These are phyloP conservation scores for Micrasema longulum DNA, from an alignment of 1,140 invertebrate genomes.

Conservation along the genomic window DNA sequence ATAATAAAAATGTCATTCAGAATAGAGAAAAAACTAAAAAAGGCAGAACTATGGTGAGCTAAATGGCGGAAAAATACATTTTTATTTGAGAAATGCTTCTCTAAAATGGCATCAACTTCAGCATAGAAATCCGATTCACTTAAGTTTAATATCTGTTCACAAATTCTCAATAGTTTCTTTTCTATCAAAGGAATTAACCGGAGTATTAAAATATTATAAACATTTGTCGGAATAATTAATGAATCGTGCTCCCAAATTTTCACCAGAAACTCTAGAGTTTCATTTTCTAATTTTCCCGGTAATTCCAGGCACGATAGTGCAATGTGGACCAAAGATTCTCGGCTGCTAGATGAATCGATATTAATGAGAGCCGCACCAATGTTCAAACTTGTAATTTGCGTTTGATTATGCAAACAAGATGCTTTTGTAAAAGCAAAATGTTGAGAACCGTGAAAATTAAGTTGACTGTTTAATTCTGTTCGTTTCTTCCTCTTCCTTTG, in stretches of 20 bases:
- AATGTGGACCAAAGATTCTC: not conserved
- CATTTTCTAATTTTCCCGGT: slow-evolving; percentile 2
- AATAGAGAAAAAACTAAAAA: slow-evolving; percentile 14
- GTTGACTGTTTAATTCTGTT: not conserved
- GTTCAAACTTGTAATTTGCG: not conserved
- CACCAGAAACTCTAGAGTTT: slow-evolving; percentile 16
- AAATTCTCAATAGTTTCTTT: slow-evolving; percentile 13
- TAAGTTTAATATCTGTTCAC: not conserved
- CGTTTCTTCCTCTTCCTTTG: not conserved
- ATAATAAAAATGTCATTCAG: slow-evolving; percentile 30
- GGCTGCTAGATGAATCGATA: slow-evolving; percentile 5
- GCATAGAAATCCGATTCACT: slow-evolving; percentile 11
- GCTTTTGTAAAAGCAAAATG: slow-evolving; percentile 1
- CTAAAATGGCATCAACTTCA: not conserved
- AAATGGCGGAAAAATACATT: slow-evolving; percentile 9
- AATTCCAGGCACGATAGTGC: not conserved
- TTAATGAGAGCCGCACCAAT: slow-evolving; percentile 25
- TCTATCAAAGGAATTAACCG: slow-evolving; percentile 8
- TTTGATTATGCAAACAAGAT: not conserved
- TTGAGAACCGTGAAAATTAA: slow-evolving; percentile 1
- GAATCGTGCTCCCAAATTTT: slow-evolving; percentile 5
- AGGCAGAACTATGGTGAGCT: not conserved
- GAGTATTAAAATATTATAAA: slow-evolving; percentile 18
- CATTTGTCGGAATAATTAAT: not conserved
- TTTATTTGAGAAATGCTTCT: slow-evolving; percentile 19